Conservation (phyloP, 2,888 invertebrate species). For the Caenorhabditis sulstoni region DNA sequence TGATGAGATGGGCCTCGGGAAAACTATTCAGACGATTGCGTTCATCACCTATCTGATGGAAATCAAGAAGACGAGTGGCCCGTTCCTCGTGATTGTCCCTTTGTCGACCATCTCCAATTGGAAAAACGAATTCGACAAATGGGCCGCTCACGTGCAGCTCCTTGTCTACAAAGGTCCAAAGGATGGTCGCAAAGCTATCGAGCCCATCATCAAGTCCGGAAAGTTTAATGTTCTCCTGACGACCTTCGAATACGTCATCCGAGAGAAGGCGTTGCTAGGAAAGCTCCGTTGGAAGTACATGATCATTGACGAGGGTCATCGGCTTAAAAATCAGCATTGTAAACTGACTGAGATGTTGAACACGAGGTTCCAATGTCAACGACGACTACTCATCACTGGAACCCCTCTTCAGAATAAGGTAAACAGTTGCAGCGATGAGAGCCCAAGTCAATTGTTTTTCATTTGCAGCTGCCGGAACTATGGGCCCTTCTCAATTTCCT, state of each 20-base stretch:
- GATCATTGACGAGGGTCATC: constrained; percentile 99
- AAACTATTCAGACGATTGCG: constrained; percentile 89
- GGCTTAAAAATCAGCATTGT: constrained; percentile 99
- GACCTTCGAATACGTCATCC: constrained; percentile 98
- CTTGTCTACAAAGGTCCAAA: constrained; percentile 51
- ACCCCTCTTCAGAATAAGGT: constrained; percentile 64
- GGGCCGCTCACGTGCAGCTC: constrained; percentile 92
- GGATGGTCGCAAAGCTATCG: constrained; percentile 68
- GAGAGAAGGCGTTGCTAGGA: constrained; percentile 95
- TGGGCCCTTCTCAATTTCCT: constrained; percentile 94
- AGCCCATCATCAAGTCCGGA: constrained; percentile 66
- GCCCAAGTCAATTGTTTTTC: background rate
- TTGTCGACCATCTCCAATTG: constrained; percentile 98
- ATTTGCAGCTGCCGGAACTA: constrained; percentile 59
- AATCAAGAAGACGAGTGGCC: constrained; percentile 93
- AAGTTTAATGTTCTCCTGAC: constrained; percentile 99
- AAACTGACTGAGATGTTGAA: constrained; percentile 96
- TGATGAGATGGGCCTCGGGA: constrained; percentile 89
- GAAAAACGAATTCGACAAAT: constrained; percentile 98
- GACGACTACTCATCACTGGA: constrained; percentile 91
- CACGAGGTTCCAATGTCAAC: constrained; percentile 93
- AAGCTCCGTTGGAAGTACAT: constrained; percentile 99
- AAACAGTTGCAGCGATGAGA: too few relatives aligned
- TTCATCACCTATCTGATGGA: constrained; percentile 98
- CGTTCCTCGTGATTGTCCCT: constrained; percentile 97